phyloP scores from a whole-genome alignment of 2,888 invertebrate genomes.

The Ormia ochracea region DNA sequence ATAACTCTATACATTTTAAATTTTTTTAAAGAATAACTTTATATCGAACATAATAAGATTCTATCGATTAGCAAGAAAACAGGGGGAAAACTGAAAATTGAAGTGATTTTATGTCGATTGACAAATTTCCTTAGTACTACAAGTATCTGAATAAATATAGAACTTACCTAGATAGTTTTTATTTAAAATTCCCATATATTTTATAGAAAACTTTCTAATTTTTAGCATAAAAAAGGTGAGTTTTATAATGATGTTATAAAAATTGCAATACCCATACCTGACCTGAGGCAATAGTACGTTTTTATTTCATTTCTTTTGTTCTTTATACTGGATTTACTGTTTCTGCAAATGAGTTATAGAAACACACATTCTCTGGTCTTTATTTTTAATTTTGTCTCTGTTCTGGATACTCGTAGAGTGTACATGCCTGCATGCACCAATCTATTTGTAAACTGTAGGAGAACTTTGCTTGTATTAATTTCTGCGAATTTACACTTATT shows the following conservation, averaged over 20 bases:
- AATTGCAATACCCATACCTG: background rate
- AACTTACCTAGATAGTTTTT: no score
- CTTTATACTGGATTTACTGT: background rate
- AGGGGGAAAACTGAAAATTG: no score
- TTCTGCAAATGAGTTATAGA: constrained; percentile 34
- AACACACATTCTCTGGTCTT: constrained; percentile 6
- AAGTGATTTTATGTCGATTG: no score
- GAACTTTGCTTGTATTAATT: background rate
- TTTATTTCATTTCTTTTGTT: background rate
- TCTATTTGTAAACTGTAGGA: background rate
- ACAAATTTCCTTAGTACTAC: no score
- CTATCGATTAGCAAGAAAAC: no score
- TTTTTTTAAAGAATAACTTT: no score
- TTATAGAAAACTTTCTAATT: no score
- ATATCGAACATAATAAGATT: no score
- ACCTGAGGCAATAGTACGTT: background rate
- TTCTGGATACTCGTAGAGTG: constrained; percentile 13
- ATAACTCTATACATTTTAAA: no score
- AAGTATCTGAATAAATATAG: no score
- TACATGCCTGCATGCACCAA: constrained; percentile 18
- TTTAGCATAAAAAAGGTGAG: background rate
- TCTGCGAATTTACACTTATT: background rate
- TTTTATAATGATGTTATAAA: background rate
- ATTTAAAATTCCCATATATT: no score
- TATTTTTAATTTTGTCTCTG: constrained; percentile 20